phyloP scores from a whole-genome alignment of 2,888 invertebrate species.

The Tipula confusa region DNA sequence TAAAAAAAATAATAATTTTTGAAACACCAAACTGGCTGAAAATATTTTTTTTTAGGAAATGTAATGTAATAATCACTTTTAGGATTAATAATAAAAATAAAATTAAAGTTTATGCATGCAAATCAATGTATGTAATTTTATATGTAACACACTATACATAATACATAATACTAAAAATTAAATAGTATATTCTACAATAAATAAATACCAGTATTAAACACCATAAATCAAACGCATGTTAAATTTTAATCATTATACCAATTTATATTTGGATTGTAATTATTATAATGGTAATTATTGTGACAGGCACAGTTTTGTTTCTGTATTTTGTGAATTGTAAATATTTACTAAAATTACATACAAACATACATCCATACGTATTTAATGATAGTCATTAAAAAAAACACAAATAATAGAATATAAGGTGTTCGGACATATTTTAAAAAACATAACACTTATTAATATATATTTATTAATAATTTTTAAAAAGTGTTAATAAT shows the following conservation, averaged over 20 bases:
- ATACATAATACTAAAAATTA: not conserved
- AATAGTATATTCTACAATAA: not conserved
- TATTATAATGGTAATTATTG: not conserved
- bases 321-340: not conserved
- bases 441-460: not conserved
- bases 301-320: not conserved
- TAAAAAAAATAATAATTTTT: too few relatives aligned
- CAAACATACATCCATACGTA: not conserved
- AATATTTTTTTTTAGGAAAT: not conserved
- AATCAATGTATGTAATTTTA: not conserved
- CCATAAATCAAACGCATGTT: not conserved
- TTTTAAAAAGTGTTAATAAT: not conserved
- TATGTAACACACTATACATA: not conserved
- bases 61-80: not conserved
- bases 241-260: not conserved
- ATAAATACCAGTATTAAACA: too few relatives aligned
- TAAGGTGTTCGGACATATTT: not conserved
- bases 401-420: not conserved
- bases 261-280: not conserved
- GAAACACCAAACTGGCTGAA: not conserved
- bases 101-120: not conserved
- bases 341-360: not conserved
- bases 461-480: not conserved
- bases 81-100: not conserved
- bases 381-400: not conserved